Evolutionary conservation across 37 sponge, comb jelly and placozoan genomes (phyloP).

Genomic region (Haliclona indistincta): DNA sequence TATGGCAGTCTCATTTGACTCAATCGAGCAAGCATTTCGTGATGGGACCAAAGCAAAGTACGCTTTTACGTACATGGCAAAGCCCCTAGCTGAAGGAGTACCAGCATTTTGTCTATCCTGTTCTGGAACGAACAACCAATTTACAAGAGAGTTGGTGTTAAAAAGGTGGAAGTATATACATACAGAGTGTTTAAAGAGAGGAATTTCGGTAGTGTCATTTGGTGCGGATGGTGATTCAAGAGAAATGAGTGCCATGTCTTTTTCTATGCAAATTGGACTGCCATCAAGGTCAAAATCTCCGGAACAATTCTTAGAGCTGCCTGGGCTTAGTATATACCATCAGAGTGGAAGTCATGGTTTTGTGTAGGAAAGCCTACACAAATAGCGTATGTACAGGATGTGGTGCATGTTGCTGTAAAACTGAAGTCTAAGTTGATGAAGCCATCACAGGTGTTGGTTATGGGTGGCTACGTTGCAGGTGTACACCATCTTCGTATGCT

Average conservation of each 20-base stretch:
- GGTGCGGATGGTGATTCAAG: slow-evolving; percentile 43
- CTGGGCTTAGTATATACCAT: too few relatives aligned
- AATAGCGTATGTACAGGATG: slow-evolving; percentile 28
- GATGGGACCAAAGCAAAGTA: slow-evolving; percentile 24
- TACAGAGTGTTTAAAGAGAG: slow-evolving; percentile 1
- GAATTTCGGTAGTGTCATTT: slow-evolving; percentile 21
- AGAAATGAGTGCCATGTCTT: slow-evolving; percentile 29
- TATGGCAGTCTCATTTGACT: slow-evolving; percentile 25
- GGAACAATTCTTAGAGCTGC: too few relatives aligned
- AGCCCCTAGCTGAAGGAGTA: slow-evolving; percentile 14
- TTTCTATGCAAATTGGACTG: too few relatives aligned
- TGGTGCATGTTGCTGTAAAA: slow-evolving; percentile 44
- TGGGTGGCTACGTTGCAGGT: slow-evolving; percentile 31
- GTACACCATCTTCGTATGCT: slow-evolving; percentile 7
- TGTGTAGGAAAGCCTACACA: slow-evolving; percentile 15
- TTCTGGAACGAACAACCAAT: slow-evolving; percentile 28
- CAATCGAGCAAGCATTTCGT: slow-evolving; percentile 20
- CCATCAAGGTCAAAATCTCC: too few relatives aligned
- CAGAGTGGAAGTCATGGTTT: slow-evolving; percentile 30
- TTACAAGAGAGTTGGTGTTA: slow-evolving; percentile 10
- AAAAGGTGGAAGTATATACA: slow-evolving; percentile 27
- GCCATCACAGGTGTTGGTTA: slow-evolving; percentile 12
- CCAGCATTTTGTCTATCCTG: slow-evolving; percentile 33
- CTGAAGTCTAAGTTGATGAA: slow-evolving; percentile 20
- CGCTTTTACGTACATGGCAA: slow-evolving; percentile 42